Evolutionary conservation across 2,797 vertebrate genomes (phyloP).

Genomic region (Gorsachius magnificus): DNA sequence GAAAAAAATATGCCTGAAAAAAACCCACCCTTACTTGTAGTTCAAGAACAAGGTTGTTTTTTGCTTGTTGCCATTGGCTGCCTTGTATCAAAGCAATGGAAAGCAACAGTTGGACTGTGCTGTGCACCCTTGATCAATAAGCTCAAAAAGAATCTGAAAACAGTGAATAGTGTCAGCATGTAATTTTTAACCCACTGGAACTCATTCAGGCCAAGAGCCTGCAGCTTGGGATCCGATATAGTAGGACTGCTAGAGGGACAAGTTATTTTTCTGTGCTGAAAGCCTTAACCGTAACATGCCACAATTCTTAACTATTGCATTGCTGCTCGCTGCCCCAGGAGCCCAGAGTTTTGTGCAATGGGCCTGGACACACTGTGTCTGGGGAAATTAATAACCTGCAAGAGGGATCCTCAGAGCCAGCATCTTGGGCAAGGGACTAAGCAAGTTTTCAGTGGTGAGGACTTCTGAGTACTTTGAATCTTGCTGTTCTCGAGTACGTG

Average conservation of each 20-base stretch:
- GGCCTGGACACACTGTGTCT: too few relatives aligned
- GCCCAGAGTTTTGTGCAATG: neutral
- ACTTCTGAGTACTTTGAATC: neutral
- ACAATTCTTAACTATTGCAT: neutral
- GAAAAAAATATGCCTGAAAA: neutral
- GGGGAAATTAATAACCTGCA: neutral
- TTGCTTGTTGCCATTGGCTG: neutral
- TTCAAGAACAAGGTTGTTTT: neutral
- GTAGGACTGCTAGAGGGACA: neutral
- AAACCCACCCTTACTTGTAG: neutral
- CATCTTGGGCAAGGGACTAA: neutral
- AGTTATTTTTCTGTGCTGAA: neutral
- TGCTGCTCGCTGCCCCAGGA: rapidly evolving
- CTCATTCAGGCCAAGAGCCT: neutral
- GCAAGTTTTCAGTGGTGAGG: neutral
- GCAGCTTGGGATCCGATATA: neutral
- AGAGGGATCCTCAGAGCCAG: neutral
- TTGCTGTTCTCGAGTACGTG: neutral
- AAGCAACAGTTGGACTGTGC: neutral
- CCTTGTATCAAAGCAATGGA: neutral
- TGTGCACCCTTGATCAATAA: neutral
- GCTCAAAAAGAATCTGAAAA: neutral
- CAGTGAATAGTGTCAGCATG: neutral
- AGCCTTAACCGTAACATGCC: neutral
- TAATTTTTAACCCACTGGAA: neutral